Conservation (phyloP, 1,140 invertebrate genomes). For the Dinothrombium tinctorium region DNA sequence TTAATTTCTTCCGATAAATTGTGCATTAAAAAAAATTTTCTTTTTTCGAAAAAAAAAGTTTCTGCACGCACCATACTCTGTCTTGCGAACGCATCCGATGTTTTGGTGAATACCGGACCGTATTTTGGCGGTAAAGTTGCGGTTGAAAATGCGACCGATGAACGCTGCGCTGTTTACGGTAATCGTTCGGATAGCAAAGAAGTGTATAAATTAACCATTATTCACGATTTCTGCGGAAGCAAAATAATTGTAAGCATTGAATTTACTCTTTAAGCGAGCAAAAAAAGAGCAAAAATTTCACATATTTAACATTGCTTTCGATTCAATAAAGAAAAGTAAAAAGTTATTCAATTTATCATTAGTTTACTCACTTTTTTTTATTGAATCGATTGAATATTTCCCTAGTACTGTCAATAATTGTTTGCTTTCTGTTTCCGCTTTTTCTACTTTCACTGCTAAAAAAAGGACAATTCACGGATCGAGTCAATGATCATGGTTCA, state of each 20-base stretch:
- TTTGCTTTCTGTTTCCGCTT: too few relatives aligned
- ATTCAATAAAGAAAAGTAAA: too few relatives aligned
- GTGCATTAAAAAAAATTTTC: too few relatives aligned
- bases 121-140: conserved; percentile 45
- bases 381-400: too few relatives aligned
- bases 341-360: too few relatives aligned
- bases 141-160: conserved; percentile 27
- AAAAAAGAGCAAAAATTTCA: too few relatives aligned
- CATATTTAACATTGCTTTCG: too few relatives aligned
- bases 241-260: too few relatives aligned
- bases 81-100: conserved; percentile 43
- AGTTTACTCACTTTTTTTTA: too few relatives aligned
- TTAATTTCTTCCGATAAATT: not conserved
- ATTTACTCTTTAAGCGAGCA: too few relatives aligned
- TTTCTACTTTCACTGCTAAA: too few relatives aligned
- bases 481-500: conserved; percentile 48
- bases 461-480: conserved; percentile 36
- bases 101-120: conserved; percentile 50
- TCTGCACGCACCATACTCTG: conserved; percentile 46
- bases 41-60: conserved; percentile 26
- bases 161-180: conserved; percentile 21
- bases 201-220: conserved; percentile 41
- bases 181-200: conserved; percentile 31
- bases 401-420: too few relatives aligned
- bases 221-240: conserved; percentile 46